Evolutionary conservation across 1,140 invertebrate genomes (phyloP), one percentile per base, ranked within the genome.

Genomic region (Drosophila murphyi): DNA sequence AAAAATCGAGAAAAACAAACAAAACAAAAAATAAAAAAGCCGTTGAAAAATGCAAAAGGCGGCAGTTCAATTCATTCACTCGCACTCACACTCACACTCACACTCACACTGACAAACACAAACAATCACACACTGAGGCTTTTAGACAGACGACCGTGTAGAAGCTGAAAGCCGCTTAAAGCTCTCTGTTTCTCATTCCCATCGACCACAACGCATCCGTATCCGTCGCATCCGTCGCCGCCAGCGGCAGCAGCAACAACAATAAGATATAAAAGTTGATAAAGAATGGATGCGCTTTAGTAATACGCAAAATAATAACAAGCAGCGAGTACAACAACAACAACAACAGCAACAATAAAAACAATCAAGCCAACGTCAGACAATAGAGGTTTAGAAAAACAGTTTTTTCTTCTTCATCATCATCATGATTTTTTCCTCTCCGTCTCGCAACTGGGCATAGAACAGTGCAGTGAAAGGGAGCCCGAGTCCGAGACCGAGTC

Each of bases 221-320:
- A 87, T 87, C 83, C 80, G 82, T 55, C 70, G 78, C 48, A 64
- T 69, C 73, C 69, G 72, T 76, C 74, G 64, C 43, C 77, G 64
- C 43, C 59, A 51, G 63, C 62, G 52, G 7, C 70, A 71, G 64
- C 62, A 72, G 56, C 63, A 64, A 64, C 72, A 67, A 43, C 72
- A 72, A 54, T 69, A 59, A 72, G 77, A 85, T 77, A 73, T 61
- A 80, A 57, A 63, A 80, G 75, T 88, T 72, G 80, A 80, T 83
- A 74, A 75, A 74, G 83, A 87, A 74, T 87, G 83, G 73, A 83
- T 74, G 80, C 80, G 76, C 83, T 87, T 78, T 87, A 88, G 83
- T 88, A 88, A 83, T 68, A 78, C 85, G 76, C 72, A 88, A 82
- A 87, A 86, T 87, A 88, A 87, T 88, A 83, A 82, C 70, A 82